Percentiles rank a stretch among this genome's conserved stretches.
These are phyloP conservation scores for Poeciliopsis gracilis DNA, from an alignment of 2,797 vertebrate species.

Conservation along the genomic window DNA sequence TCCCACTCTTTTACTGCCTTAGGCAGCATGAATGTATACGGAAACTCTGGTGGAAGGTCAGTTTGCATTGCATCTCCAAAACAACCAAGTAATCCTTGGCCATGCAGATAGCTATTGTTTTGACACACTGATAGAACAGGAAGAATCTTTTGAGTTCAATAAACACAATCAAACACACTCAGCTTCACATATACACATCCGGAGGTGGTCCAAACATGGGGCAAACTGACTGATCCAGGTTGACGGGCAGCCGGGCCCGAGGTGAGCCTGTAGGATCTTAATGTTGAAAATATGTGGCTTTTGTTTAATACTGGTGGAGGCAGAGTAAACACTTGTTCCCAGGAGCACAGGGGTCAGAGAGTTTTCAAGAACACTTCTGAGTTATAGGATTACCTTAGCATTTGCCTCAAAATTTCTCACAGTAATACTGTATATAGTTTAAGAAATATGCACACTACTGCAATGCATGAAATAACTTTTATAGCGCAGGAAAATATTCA, in stretches of 20 bases:
- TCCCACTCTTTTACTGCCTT: background rate
- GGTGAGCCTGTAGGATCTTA: constrained; percentile 68
- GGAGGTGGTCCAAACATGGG: constrained; percentile 74
- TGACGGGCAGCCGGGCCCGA: constrained; percentile 57
- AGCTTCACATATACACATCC: constrained; percentile 44
- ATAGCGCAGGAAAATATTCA: background rate
- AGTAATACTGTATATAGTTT: constrained; percentile 41
- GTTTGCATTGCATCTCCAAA: constrained; percentile 22
- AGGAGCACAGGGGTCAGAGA: constrained; percentile 66
- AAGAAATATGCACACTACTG: constrained; percentile 17
- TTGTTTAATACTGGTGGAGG: constrained; percentile 70
- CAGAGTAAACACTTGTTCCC: constrained; percentile 70
- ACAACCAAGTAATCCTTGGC: constrained; percentile 7
- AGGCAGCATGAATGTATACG: constrained; percentile 5
- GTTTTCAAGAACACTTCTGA: constrained; percentile 71
- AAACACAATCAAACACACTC: constrained; percentile 38
- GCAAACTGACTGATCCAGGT: constrained; percentile 73
- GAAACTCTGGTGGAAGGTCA: background rate
- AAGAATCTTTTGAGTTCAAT: constrained; percentile 43
- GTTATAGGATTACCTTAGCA: constrained; percentile 57
- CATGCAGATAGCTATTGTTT: constrained; percentile 14
- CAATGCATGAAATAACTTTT: background rate
- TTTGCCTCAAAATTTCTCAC: constrained; percentile 19
- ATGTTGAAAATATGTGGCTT: constrained; percentile 78
- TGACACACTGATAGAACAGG: constrained; percentile 18